Evolutionary conservation across 2,888 invertebrate species (phyloP).

Genomic region (Patella ulyssiponensis): DNA sequence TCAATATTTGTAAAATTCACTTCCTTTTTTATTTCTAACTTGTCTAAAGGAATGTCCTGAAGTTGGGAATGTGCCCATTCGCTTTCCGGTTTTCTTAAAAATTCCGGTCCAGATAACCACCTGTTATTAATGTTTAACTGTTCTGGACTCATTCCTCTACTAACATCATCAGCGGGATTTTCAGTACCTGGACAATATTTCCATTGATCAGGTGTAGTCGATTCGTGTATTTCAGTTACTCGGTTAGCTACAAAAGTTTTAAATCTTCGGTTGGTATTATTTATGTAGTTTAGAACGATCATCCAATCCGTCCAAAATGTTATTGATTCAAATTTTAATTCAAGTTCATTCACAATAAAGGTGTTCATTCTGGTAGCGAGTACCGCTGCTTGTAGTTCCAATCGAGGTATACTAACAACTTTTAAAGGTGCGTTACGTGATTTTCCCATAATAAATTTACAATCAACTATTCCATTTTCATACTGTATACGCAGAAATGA

Average conservation of each 20-base stretch:
- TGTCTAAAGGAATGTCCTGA: not conserved
- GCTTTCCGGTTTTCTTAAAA: not conserved
- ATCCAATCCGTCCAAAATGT: conserved; percentile 37
- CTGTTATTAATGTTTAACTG: too few species aligned
- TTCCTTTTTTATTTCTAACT: not conserved
- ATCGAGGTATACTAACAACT: conserved; percentile 25
- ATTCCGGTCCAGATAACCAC: conserved; percentile 15
- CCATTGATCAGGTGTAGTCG: conserved; percentile 30
- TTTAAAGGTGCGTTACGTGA: conserved; percentile 31
- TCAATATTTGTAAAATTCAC: not conserved
- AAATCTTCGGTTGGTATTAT: conserved; percentile 21
- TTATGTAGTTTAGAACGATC: conserved; percentile 36
- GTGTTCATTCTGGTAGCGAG: conserved; percentile 23
- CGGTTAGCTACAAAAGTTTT: conserved; percentile 35
- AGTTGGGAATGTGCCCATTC: not conserved
- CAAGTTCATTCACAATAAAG: conserved; percentile 27
- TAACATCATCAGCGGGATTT: conserved; percentile 38
- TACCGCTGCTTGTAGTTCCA: conserved; percentile 13
- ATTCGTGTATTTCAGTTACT: conserved; percentile 31
- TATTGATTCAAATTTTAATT: conserved; percentile 14
- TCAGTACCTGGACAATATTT: conserved; percentile 24
- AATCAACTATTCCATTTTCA: conserved; percentile 22
- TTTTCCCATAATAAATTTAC: conserved; percentile 28
- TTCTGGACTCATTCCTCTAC: conserved; percentile 24
- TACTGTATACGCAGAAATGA: conserved; percentile 21